Evolutionary conservation across 1,140 invertebrate species (phyloP).

Genomic region (Apocrypta bakeri): DNA sequence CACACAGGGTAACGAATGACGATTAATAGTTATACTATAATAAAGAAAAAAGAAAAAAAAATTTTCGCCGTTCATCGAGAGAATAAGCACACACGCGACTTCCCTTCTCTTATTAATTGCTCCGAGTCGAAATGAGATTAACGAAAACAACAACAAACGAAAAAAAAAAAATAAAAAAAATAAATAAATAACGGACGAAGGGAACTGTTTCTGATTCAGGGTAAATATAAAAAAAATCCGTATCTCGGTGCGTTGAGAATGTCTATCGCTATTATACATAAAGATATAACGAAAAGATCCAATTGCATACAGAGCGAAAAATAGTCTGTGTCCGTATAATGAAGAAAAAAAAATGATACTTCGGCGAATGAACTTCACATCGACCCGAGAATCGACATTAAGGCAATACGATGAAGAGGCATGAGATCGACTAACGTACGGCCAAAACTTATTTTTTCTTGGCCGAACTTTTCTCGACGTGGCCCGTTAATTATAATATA

Average conservation of each 20-base stretch:
- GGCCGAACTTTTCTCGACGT: slow-evolving; percentile 62
- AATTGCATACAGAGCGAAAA: neutral
- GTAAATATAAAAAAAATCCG: slow-evolving; percentile 68
- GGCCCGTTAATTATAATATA: slow-evolving; percentile 72
- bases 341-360: neutral
- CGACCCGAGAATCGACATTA: slow-evolving; percentile 70
- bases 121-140: neutral
- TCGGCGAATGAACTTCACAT: slow-evolving; percentile 54
- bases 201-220: slow-evolving; percentile 67
- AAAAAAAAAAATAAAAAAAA: too few relatives aligned
- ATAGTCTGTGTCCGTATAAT: neutral
- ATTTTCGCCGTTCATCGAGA: slow-evolving; percentile 8
- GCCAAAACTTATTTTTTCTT: slow-evolving; percentile 59
- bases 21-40: slow-evolving; percentile 62
- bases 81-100: neutral
- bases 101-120: neutral
- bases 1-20: slow-evolving; percentile 72
- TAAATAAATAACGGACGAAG: neutral
- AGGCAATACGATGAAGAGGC: slow-evolving; percentile 70
- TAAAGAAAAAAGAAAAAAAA: neutral
- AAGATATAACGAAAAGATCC: slow-evolving; percentile 19
- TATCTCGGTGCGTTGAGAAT: slow-evolving; percentile 61
- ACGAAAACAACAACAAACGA: slow-evolving; percentile 55
- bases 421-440: slow-evolving; percentile 60
- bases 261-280: slow-evolving; percentile 27